Conservation (phyloP, 2,888 invertebrate genomes). For the Syritta pipiens region DNA sequence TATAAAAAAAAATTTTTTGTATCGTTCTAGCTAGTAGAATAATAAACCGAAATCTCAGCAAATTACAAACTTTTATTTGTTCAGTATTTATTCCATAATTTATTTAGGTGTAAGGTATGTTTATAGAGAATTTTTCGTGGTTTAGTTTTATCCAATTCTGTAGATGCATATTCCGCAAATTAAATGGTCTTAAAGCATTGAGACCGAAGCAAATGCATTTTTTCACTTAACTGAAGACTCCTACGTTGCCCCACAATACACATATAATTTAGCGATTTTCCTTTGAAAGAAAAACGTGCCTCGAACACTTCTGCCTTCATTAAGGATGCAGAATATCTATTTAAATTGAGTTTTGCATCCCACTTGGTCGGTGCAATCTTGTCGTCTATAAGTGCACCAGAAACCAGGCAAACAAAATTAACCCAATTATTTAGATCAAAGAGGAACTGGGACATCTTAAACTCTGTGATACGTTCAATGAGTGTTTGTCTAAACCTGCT, state of each 20-base stretch:
- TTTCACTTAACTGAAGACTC: neutral
- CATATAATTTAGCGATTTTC: neutral
- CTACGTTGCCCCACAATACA: neutral
- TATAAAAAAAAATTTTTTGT: too few relatives aligned
- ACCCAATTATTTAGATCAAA: conserved; percentile 58
- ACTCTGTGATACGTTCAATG: conserved; percentile 25
- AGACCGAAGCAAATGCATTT: neutral
- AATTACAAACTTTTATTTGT: too few relatives aligned
- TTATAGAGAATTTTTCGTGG: too few relatives aligned
- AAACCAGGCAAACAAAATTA: conserved; percentile 48
- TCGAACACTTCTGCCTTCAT: neutral
- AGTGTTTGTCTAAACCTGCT: too few relatives aligned
- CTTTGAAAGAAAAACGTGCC: conserved; percentile 5
- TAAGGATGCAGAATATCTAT: conserved; percentile 11
- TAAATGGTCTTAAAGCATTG: too few relatives aligned
- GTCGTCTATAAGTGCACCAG: conserved; percentile 9
- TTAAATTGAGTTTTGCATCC: conserved; percentile 27
- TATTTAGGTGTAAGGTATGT: too few relatives aligned
- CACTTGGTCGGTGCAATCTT: conserved; percentile 20
- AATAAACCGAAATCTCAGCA: too few relatives aligned
- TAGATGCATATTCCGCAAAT: neutral
- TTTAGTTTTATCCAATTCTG: too few relatives aligned
- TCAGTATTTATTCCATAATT: too few relatives aligned
- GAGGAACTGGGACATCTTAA: conserved; percentile 39
- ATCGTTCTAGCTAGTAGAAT: too few relatives aligned